Evolutionary conservation across 2,888 invertebrate genomes (phyloP).

Genomic region (Esperia sulphurella): DNA sequence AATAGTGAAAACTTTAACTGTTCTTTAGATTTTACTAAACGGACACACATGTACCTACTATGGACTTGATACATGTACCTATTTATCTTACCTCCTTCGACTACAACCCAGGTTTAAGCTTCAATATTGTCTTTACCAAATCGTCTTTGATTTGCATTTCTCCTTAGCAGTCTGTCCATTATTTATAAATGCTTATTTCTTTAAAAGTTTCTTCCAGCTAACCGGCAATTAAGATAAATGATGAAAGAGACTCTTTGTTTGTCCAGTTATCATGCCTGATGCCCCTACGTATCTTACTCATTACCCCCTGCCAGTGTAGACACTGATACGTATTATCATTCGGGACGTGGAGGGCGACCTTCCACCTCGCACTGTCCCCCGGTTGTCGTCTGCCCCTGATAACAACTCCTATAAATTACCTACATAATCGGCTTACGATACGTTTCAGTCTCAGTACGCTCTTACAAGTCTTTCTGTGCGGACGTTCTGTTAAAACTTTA

Average conservation of each 20-base stretch:
- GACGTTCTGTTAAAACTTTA: constrained; percentile 20
- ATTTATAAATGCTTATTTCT: too few species aligned
- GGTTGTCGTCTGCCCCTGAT: constrained; percentile 53
- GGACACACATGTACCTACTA: too few species aligned
- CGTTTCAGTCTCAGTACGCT: constrained; percentile 35
- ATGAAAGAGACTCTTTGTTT: not conserved
- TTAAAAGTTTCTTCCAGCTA: too few species aligned
- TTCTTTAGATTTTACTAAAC: too few species aligned
- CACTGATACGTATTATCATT: constrained; percentile 57
- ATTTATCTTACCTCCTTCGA: too few species aligned
- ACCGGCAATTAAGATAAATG: not conserved
- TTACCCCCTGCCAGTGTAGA: constrained; percentile 69
- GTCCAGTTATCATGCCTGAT: not conserved
- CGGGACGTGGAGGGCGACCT: constrained; percentile 41
- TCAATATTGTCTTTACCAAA: too few species aligned
- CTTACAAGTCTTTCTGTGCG: constrained; percentile 22
- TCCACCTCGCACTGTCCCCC: constrained; percentile 36
- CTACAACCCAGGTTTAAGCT: too few species aligned
- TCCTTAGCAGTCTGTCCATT: too few species aligned
- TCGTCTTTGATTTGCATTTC: too few species aligned
- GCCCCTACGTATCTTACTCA: constrained; percentile 18
- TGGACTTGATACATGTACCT: too few species aligned
- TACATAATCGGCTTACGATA: constrained; percentile 28
- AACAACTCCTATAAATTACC: constrained; percentile 59
- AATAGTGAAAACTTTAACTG: too few species aligned